Percentiles rank a stretch among this genome's conserved stretches.
These are phyloP conservation scores for Clanis bilineata DNA, from an alignment of 2,888 invertebrate genomes.

Conservation along the genomic window DNA sequence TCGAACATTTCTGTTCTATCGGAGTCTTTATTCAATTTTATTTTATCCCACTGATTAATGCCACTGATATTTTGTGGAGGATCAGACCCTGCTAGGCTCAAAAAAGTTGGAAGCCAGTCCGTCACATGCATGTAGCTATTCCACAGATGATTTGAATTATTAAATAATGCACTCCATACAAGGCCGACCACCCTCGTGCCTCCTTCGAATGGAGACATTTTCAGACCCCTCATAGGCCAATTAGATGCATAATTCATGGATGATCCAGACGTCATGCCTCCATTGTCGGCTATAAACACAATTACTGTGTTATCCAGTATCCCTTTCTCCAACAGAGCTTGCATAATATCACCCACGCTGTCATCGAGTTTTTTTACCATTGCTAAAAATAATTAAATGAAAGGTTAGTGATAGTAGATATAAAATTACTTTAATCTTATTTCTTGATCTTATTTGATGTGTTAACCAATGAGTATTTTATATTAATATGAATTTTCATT, in stretches of 20 bases:
- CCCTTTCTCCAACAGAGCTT: conserved; percentile 83
- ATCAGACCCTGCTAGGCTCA: conserved; percentile 55
- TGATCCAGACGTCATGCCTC: conserved; percentile 88
- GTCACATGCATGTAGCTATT: conserved; percentile 86
- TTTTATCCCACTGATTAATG: conserved; percentile 60
- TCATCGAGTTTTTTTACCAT: conserved; percentile 93
- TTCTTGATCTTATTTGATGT: too few relatives aligned
- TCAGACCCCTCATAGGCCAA: conserved; percentile 89
- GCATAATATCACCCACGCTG: conserved; percentile 89
- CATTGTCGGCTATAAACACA: conserved; percentile 94
- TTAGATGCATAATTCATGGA: conserved; percentile 89
- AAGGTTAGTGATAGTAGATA: background rate
- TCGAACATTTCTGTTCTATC: conserved; percentile 55
- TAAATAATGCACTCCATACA: conserved; percentile 82
- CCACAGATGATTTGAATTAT: conserved; percentile 66
- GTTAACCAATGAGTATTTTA: too few relatives aligned
- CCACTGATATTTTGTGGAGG: conserved; percentile 58
- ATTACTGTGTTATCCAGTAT: conserved; percentile 92
- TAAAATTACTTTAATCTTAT: background rate
- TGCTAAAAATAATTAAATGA: conserved; percentile 75
- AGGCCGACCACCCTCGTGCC: conserved; percentile 88
- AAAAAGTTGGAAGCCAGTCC: conserved; percentile 91
- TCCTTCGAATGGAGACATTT: conserved; percentile 92
- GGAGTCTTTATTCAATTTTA: conserved; percentile 49
- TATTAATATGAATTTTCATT: too few relatives aligned